These are phyloP conservation scores for Cacatua alba DNA, from an alignment of 2,113 vertebrate genomes.

Conservation along the genomic window DNA sequence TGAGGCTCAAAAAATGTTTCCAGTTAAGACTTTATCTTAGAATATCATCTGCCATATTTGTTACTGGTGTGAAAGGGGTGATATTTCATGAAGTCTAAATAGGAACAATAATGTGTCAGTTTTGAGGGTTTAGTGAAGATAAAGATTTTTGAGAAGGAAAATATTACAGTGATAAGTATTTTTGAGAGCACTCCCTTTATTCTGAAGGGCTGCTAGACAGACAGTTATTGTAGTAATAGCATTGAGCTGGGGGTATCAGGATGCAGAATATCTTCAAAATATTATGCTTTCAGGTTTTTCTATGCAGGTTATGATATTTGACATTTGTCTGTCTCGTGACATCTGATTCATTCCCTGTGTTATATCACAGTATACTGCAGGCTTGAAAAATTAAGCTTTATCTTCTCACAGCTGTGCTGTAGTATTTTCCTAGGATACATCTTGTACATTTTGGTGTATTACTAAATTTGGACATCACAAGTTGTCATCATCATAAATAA, in stretches of 20 bases:
- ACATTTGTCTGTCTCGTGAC: not conserved
- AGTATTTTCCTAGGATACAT: not conserved
- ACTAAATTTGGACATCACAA: not conserved
- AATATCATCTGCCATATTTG: conserved; percentile 21
- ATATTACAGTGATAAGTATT: not conserved
- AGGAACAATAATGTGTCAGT: not conserved
- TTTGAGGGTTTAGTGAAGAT: not conserved
- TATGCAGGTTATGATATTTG: not conserved
- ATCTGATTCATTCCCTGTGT: not conserved
- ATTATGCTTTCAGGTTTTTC: not conserved
- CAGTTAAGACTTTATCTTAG: not conserved
- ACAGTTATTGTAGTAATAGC: not conserved
- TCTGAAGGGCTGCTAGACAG: not conserved
- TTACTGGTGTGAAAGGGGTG: not conserved
- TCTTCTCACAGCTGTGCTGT: not conserved
- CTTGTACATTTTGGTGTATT: not conserved
- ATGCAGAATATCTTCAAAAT: not conserved
- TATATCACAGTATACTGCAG: not conserved
- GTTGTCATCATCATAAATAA: not conserved
- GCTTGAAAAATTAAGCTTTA: not conserved
- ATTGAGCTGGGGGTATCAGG: not conserved
- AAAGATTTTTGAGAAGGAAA: conserved; percentile 24
- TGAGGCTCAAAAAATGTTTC: not conserved
- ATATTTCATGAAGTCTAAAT: not conserved
- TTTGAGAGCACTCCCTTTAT: not conserved